phyloP scores from a whole-genome alignment of 2,113 vertebrate genomes.

The Macaca fascicularis region DNA sequence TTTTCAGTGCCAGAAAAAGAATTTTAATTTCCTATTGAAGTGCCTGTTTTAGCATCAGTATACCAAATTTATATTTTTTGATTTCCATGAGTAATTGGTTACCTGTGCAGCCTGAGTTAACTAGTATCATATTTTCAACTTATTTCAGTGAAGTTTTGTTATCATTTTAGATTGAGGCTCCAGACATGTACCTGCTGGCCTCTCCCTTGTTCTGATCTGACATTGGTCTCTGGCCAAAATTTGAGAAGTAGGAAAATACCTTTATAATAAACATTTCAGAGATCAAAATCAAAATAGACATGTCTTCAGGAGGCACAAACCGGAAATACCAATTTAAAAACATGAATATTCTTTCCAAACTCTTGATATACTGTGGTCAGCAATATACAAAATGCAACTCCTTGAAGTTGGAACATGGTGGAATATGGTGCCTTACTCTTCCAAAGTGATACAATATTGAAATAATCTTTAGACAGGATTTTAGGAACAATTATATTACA shows the following conservation, averaged over 20 bases:
- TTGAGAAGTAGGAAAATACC: slow-evolving; percentile 27
- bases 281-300: background rate
- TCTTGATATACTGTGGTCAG: background rate
- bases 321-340: slow-evolving; percentile 29
- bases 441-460: background rate
- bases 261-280: background rate
- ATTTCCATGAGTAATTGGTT: slow-evolving; percentile 1
- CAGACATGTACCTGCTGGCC: background rate
- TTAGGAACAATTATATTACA: background rate
- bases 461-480: background rate
- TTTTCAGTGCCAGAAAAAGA: background rate
- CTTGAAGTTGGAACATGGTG: background rate
- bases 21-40: background rate
- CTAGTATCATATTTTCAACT: slow-evolving; percentile 11
- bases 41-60: background rate
- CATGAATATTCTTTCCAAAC: background rate
- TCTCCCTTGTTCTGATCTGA: background rate
- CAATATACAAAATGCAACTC: slow-evolving; percentile 20
- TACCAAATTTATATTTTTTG: background rate
- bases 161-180: background rate
- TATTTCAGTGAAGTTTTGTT: background rate
- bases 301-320: slow-evolving; percentile 27
- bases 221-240: background rate
- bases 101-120: slow-evolving; percentile 33
- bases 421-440: background rate